Conservation (phyloP, 2,113 vertebrate species). For the Ramphastos sulfuratus region DNA sequence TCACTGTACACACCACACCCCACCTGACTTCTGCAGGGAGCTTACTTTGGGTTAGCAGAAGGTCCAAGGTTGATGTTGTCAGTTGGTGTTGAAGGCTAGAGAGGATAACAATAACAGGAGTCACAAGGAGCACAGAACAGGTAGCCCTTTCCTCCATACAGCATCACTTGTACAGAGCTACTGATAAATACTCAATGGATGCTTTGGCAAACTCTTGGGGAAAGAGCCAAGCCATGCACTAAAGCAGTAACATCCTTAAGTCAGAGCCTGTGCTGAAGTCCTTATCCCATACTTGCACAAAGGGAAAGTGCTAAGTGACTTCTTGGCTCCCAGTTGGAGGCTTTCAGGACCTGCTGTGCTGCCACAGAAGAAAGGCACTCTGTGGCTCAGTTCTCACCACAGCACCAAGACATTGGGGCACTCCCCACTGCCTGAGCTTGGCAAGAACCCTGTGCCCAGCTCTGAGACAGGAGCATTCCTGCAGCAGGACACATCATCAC, state of each 20-base stretch:
- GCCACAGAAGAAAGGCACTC: neutral
- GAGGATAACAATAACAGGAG: neutral
- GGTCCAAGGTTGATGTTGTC: conserved; percentile 92
- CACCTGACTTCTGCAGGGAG: conserved; percentile 37
- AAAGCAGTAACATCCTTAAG: neutral
- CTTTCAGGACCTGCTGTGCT: neutral
- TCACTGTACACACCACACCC: neutral
- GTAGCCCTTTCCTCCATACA: neutral
- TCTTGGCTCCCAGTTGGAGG: neutral
- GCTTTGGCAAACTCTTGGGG: neutral
- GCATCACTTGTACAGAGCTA: neutral
- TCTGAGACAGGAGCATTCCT: neutral
- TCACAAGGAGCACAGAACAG: neutral
- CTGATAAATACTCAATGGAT: neutral
- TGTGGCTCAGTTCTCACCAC: accelerated
- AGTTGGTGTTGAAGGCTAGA: conserved; percentile 71
- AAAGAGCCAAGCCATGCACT: neutral
- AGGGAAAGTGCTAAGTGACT: neutral
- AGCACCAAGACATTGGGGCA: neutral
- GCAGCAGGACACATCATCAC: neutral
- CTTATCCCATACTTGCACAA: neutral
- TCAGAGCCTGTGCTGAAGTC: neutral
- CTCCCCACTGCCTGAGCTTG: neutral
- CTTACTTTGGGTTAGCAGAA: conserved; percentile 98
- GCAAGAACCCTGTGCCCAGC: neutral